Base-by-base conservation (phyloP, 64 coral and sea anemone species). In the Actinia tenebrosa region DNA sequence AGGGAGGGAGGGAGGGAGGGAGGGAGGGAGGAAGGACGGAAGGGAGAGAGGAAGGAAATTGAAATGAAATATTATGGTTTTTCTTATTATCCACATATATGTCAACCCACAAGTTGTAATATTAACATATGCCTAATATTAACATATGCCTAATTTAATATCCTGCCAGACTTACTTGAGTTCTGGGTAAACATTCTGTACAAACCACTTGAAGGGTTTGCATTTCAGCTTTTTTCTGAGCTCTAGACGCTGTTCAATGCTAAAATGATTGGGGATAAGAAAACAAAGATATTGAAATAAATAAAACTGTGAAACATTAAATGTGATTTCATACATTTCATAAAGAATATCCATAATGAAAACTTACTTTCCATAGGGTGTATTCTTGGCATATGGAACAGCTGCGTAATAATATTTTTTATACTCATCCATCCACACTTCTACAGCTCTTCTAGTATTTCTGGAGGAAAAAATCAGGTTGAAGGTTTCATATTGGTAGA, bases 361-460 rank as follows among this genome's bases (percentile, higher is more conserved):
- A 86, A 98, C 96, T 92, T 90, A 98, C 96, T 98, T 90, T 95
- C 96, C 96, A 95, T 88, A 95, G 66, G 93, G 87, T 11, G 91
- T 91, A 44, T 99, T 99, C 77, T 83, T 95, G 23, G 97, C 97
- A 91, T 99, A 92, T 8, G 97, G 97, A 10, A 99, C 97, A 25
- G 91, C 97, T 77, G 97, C 97, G 86, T 99, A 99, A 68, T 99
- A 99, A 63, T 86, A 98, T 80, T 87, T 89, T 68, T 98, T 98
- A 81, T 98, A 98, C 2, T 98, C 90, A 84, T 98, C 96, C 88
- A 98, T 95, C 96, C 96, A 98, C 14, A 98, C 93, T 77, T 98
- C 96, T 19, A 94, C 96, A 83, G 96, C 96, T 43, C 96, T 84
- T 86, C 96, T 94, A 27, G 89, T 98, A 46, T 98, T 98, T 60